Conservation (phyloP, 2,113 vertebrate genomes). For the Mellivora capensis region DNA sequence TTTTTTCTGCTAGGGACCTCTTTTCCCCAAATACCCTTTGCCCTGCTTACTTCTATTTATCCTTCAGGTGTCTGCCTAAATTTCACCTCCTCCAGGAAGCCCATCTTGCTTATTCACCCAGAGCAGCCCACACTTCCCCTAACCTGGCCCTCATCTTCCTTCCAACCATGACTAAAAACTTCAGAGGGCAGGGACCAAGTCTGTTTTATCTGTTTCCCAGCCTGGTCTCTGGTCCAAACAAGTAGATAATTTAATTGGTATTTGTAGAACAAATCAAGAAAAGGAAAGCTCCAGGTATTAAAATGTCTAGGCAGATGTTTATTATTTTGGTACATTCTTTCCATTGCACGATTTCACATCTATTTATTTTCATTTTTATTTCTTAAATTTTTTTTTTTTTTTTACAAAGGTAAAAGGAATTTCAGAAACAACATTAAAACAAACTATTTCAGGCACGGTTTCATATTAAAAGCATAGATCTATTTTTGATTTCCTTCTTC, state of each 20-base stretch:
- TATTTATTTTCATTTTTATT: constrained; percentile 70
- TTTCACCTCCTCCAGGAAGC: background rate
- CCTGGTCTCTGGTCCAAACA: background rate
- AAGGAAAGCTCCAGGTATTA: constrained; percentile 49
- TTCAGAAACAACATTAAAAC: constrained; percentile 77
- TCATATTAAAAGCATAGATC: constrained; percentile 66
- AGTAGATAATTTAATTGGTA: background rate
- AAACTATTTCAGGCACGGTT: constrained; percentile 82
- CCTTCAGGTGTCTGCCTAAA: background rate
- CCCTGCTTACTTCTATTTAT: background rate
- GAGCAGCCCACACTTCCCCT: background rate
- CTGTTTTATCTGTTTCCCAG: background rate
- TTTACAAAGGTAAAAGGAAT: constrained; percentile 77
- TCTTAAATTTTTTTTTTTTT: background rate
- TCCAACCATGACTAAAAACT: background rate
- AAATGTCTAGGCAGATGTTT: constrained; percentile 78
- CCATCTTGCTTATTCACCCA: background rate
- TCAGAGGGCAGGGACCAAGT: background rate
- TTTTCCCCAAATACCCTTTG: background rate
- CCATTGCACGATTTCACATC: constrained; percentile 75
- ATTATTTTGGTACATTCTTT: constrained; percentile 79
- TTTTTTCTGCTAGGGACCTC: background rate
- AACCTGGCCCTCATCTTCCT: background rate
- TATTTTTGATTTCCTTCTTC: constrained; percentile 51
- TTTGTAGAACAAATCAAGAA: constrained; percentile 3